A percentile compares a stretch with the other conserved stretches of the same genome.
Evolutionary conservation across 2,113 vertebrate genomes (phyloP).

Genomic region (Forbesichthys papilliferus): DNA sequence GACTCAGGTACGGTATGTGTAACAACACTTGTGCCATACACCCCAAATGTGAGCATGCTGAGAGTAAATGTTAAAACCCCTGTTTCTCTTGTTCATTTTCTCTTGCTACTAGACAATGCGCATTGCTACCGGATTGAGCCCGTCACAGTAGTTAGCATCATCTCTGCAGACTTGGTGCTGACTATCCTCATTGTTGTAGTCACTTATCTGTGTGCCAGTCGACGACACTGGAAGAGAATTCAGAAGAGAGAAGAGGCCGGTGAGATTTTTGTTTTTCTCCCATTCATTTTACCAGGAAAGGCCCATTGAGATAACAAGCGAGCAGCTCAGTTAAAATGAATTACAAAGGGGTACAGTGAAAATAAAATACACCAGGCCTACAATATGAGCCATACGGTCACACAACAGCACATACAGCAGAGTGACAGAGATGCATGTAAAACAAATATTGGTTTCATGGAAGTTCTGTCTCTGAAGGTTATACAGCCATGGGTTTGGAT

Average conservation of each 20-base stretch:
- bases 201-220: constrained; percentile 69
- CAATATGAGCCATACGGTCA: no score
- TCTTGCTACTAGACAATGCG: constrained; percentile 37
- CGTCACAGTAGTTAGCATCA: constrained; percentile 62
- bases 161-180: constrained; percentile 67
- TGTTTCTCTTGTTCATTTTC: neutral
- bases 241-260: constrained; percentile 54
- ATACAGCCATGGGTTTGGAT: no score
- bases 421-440: no score
- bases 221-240: constrained; percentile 32
- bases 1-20: constrained; percentile 55
- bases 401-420: no score
- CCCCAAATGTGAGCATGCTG: no score
- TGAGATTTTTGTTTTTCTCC: neutral
- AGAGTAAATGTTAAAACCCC: neutral
- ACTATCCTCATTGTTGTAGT: constrained; percentile 68
- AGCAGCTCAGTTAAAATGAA: no score
- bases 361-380: no score
- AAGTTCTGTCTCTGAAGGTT: no score
- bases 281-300: no score
- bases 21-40: neutral
- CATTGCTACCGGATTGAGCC: constrained; percentile 73
- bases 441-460: no score
- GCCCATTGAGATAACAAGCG: no score
- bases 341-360: no score